These are phyloP conservation scores for Sipunculus nudus DNA, from an alignment of 2,888 invertebrate genomes.

Conservation along the genomic window DNA sequence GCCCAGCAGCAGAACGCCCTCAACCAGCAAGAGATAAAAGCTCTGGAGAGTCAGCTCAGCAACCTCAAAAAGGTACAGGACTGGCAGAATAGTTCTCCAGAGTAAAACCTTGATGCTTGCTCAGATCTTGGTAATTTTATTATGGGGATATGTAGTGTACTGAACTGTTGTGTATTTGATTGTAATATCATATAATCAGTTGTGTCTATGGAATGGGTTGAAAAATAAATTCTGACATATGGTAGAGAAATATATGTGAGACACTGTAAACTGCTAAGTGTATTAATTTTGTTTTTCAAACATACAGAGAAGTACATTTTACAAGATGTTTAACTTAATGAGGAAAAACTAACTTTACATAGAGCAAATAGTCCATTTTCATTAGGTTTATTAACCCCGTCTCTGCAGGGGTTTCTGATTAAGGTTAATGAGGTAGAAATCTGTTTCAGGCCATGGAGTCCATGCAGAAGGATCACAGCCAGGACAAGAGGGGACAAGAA, in stretches of 20 bases:
- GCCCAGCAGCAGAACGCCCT: conserved; percentile 54
- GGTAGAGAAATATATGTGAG: neutral
- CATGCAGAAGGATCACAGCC: conserved; percentile 15
- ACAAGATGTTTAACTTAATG: no score
- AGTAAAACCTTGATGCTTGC: neutral
- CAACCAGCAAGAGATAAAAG: conserved; percentile 51
- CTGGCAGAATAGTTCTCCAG: neutral
- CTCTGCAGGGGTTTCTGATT: no score
- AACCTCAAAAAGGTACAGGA: conserved; percentile 53
- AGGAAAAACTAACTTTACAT: no score
- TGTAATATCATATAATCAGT: neutral
- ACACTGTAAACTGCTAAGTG: no score
- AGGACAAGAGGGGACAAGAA: conserved; percentile 19
- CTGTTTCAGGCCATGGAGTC: conserved; percentile 22
- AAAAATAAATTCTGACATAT: neutral
- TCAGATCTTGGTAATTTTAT: neutral
- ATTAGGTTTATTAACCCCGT: no score
- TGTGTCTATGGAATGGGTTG: neutral
- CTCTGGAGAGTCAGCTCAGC: conserved; percentile 52
- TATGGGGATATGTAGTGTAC: neutral
- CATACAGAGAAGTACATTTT: no score
- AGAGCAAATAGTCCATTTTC: no score
- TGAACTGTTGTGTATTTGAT: neutral
- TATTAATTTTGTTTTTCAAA: no score
- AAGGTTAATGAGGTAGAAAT: neutral